These are phyloP conservation scores for Ptychadena robeensis DNA, from an alignment of 2,797 vertebrate species.

Conservation along the genomic window DNA sequence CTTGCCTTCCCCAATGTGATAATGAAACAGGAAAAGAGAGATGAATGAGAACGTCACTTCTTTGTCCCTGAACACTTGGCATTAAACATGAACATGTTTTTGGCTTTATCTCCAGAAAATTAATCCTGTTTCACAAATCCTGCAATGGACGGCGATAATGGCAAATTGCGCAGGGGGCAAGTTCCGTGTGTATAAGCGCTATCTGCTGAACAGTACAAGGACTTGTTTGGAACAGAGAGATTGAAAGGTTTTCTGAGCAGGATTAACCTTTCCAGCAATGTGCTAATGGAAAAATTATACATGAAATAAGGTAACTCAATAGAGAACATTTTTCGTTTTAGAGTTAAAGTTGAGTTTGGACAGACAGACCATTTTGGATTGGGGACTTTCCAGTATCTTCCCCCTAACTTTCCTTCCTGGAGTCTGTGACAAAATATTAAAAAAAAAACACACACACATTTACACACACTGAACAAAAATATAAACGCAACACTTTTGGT, in stretches of 20 bases:
- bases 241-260: neutral
- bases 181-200: neutral
- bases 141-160: neutral
- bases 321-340: neutral
- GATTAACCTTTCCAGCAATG: neutral
- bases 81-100: neutral
- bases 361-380: neutral
- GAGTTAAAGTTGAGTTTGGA: neutral
- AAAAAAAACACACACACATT: no score
- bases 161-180: neutral
- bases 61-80: neutral
- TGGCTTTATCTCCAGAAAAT: neutral
- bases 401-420: no score
- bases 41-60: neutral
- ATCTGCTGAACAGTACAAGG: neutral
- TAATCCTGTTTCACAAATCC: constrained; percentile 1
- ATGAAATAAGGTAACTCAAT: neutral
- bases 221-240: neutral
- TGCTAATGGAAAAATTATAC: neutral
- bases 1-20: neutral
- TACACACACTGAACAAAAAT: no score
- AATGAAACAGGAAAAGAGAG: neutral
- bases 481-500: no score
- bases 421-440: no score
- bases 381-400: no score